phyloP scores from a whole-genome alignment of 2,113 vertebrate genomes.

The Felis chaus region DNA sequence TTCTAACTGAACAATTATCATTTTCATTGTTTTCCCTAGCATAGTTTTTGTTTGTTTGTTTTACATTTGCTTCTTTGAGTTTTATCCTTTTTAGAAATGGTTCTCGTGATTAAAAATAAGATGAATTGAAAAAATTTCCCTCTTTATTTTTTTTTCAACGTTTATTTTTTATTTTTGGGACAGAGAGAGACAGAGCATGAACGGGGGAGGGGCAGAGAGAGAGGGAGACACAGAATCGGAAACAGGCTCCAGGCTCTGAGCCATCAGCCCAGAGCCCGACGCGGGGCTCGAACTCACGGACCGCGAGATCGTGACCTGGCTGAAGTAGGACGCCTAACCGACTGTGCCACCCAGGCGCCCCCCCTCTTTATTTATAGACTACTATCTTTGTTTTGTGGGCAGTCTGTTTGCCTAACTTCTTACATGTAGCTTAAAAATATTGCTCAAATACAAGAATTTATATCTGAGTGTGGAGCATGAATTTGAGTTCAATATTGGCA shows the following conservation, averaged over 20 bases:
- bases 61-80: background rate
- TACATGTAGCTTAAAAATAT: background rate
- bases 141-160: too few species aligned
- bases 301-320: too few species aligned
- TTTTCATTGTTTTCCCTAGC: background rate
- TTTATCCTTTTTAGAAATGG: background rate
- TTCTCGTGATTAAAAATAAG: background rate
- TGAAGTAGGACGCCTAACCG: too few species aligned
- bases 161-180: too few species aligned
- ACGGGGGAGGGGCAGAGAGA: too few species aligned
- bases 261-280: too few species aligned
- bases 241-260: too few species aligned
- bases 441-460: background rate
- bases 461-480: background rate
- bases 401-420: background rate
- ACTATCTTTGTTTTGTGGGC: background rate
- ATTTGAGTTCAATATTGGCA: background rate
- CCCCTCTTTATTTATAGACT: background rate
- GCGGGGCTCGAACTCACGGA: too few species aligned
- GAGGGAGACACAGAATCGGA: too few species aligned
- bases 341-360: too few species aligned
- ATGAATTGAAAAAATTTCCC: background rate
- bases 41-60: background rate
- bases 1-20: background rate
- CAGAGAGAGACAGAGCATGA: too few species aligned